These are phyloP conservation scores for Speoplatyrhinus poulsoni DNA, from an alignment of 2,113 vertebrate species.

Conservation along the genomic window DNA sequence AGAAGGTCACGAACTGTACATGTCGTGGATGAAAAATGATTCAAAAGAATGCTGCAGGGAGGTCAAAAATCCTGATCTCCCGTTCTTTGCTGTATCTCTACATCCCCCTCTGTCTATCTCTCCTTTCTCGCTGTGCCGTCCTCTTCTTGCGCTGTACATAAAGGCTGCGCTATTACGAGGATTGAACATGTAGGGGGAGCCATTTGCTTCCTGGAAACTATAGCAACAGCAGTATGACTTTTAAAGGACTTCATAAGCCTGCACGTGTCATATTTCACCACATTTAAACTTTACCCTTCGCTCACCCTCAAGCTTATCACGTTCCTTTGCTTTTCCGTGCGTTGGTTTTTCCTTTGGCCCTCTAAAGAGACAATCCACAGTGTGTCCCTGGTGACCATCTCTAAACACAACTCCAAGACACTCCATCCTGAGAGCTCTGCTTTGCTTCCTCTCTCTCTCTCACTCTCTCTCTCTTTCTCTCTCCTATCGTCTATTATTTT, in stretches of 20 bases:
- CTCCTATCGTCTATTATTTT: neutral
- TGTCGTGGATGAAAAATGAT: slow-evolving; percentile 45
- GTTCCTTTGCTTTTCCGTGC: slow-evolving; percentile 1
- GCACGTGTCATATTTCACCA: too few relatives aligned
- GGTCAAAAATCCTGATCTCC: slow-evolving; percentile 47
- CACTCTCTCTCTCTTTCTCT: neutral
- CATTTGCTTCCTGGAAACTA: too few relatives aligned
- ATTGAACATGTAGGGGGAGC: too few relatives aligned
- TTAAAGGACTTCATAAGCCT: too few relatives aligned
- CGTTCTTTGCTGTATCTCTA: slow-evolving; percentile 21
- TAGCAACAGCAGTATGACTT: too few relatives aligned
- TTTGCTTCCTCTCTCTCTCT: slow-evolving; percentile 10
- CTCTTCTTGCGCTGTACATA: slow-evolving; percentile 39
- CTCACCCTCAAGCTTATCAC: too few relatives aligned
- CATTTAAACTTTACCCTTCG: too few relatives aligned
- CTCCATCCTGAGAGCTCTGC: slow-evolving; percentile 54
- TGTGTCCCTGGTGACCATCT: slow-evolving; percentile 56
- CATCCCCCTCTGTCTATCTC: slow-evolving; percentile 14
- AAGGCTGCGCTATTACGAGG: slow-evolving; percentile 16
- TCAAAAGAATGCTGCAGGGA: slow-evolving; percentile 42
- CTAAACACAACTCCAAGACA: slow-evolving; percentile 67
- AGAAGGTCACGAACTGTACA: slow-evolving; percentile 21
- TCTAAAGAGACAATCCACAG: neutral
- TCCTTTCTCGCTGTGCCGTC: slow-evolving; percentile 24
- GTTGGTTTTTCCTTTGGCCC: slow-evolving; percentile 20